Evolutionary conservation across 2,888 invertebrate species (phyloP).

Genomic region (Callyntrura sp.): DNA sequence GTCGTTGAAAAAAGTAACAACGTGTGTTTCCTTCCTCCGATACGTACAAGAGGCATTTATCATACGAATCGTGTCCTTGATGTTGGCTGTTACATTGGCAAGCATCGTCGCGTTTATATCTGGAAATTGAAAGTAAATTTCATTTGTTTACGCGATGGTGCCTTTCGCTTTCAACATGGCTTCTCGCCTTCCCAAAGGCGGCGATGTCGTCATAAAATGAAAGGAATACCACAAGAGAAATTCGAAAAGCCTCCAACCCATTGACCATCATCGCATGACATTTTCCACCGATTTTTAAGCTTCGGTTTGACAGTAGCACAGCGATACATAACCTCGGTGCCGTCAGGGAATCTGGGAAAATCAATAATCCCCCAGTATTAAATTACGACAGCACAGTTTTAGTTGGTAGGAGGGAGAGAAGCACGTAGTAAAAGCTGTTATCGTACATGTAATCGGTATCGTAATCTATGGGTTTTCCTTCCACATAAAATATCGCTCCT

Average conservation of each 20-base stretch:
- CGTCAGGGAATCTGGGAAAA: conserved; percentile 94
- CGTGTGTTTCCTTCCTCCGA: conserved; percentile 89
- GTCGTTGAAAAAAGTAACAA: conserved; percentile 93
- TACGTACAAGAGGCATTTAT: conserved; percentile 89
- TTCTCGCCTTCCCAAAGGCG: too few relatives aligned
- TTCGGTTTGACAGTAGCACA: conserved; percentile 86
- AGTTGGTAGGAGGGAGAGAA: too few relatives aligned
- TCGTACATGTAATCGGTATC: conserved; percentile 88
- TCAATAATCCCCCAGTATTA: too few relatives aligned
- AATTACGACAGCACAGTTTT: too few relatives aligned
- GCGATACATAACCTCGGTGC: conserved; percentile 93
- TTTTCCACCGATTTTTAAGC: conserved; percentile 91
- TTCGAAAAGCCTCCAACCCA: too few relatives aligned
- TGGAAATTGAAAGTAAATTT: too few relatives aligned
- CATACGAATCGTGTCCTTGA: conserved; percentile 74
- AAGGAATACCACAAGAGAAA: conserved; percentile 92
- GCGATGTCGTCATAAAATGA: too few relatives aligned
- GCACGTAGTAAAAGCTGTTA: too few relatives aligned
- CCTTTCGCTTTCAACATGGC: too few relatives aligned
- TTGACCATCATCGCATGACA: conserved; percentile 93
- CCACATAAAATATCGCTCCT: conserved; percentile 90
- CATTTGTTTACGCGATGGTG: too few relatives aligned
- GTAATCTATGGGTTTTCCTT: conserved; percentile 89
- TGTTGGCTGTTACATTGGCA: too few relatives aligned
- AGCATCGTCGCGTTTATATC: too few relatives aligned